Evolutionary conservation across 2,797 vertebrate genomes (phyloP).

Genomic region (Enteromius paludinosus): DNA sequence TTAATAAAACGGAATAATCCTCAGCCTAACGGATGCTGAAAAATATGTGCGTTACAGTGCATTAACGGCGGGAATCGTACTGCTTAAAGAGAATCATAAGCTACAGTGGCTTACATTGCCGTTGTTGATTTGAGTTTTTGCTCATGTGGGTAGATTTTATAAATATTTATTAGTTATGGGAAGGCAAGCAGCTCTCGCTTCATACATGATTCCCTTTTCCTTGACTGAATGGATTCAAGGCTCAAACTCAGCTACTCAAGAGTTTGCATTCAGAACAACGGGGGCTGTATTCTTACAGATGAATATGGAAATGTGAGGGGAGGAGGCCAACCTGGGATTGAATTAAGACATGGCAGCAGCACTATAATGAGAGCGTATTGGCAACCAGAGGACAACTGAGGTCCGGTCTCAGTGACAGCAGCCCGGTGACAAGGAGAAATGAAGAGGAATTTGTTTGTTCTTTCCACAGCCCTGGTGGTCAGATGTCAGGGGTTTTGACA

Average conservation of each 20-base stretch:
- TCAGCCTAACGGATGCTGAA: not conserved
- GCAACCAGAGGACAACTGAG: not conserved
- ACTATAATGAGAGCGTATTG: constrained; percentile 15
- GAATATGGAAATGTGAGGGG: constrained; percentile 49
- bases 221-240: constrained; percentile 43
- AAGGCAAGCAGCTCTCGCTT: not conserved
- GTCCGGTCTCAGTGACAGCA: not conserved
- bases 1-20: not conserved
- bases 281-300: constrained; percentile 34
- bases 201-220: constrained; percentile 29
- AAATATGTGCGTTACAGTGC: not conserved
- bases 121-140: not conserved
- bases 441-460: not conserved
- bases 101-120: not conserved
- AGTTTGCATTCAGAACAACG: constrained; percentile 46
- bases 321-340: not conserved
- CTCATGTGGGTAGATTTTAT: not conserved
- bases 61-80: not conserved
- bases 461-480: constrained; percentile 3
- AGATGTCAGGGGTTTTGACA: constrained; percentile 25
- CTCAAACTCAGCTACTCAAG: constrained; percentile 54
- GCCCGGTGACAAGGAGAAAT: not conserved
- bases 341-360: constrained; percentile 20
- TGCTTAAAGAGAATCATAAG: constrained; percentile 3
- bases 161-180: constrained; percentile 24